Evolutionary conservation across 1,140 invertebrate species (phyloP).

Genomic region (Diprion similis): DNA sequence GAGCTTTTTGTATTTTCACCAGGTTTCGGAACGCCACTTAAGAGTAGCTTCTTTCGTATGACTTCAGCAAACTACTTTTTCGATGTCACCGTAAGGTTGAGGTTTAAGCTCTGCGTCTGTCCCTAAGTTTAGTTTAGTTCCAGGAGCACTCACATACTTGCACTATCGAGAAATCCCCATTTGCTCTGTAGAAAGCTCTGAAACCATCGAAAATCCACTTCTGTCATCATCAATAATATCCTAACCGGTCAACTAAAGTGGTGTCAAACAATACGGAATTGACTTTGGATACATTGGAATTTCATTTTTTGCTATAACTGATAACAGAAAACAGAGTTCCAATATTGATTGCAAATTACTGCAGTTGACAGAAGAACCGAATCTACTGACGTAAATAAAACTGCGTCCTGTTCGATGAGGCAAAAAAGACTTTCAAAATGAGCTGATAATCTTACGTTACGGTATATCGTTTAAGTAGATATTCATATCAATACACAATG

Average conservation of each 20-base stretch:
- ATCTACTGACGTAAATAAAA: not conserved
- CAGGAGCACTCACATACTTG: not conserved
- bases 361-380: too few relatives aligned
- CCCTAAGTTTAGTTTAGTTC: slow-evolving; percentile 4
- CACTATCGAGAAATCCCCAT: not conserved
- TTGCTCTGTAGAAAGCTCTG: not conserved
- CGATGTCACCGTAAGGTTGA: slow-evolving; percentile 5
- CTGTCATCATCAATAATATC: not conserved
- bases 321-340: too few relatives aligned
- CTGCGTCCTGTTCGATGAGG: not conserved
- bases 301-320: too few relatives aligned
- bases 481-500: not conserved
- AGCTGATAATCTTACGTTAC: not conserved
- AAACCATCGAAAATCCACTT: not conserved
- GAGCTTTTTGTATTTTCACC: slow-evolving; percentile 7
- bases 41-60: slow-evolving; percentile 2
- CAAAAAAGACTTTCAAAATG: not conserved
- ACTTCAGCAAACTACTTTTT: slow-evolving; percentile 4
- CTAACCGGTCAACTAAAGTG: too few relatives aligned
- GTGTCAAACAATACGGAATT: too few relatives aligned
- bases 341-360: too few relatives aligned
- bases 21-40: slow-evolving; percentile 7
- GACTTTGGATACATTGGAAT: too few relatives aligned
- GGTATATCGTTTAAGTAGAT: not conserved
- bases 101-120: not conserved